Evolutionary conservation across 2,797 vertebrate species (phyloP).

Genomic region (Lacerta bilineata): DNA sequence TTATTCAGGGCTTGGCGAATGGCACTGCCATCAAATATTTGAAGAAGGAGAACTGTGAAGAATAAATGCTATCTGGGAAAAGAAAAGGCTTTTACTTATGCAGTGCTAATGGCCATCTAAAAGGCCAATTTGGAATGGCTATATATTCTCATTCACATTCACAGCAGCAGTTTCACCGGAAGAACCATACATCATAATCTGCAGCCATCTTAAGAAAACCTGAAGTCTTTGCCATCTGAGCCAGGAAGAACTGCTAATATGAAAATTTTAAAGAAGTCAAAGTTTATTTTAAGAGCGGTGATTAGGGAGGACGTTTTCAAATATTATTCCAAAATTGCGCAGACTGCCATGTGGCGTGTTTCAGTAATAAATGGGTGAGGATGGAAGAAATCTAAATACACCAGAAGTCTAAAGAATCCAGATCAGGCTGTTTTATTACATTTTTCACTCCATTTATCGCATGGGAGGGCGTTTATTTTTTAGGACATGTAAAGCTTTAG

Average conservation of each 20-base stretch:
- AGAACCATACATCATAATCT: conserved; percentile 67
- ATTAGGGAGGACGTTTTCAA: conserved; percentile 31
- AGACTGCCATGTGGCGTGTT: conserved; percentile 5
- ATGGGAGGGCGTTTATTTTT: conserved; percentile 51
- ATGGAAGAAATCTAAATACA: neutral
- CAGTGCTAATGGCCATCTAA: conserved; percentile 63
- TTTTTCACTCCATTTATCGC: conserved; percentile 42
- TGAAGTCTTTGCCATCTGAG: conserved; percentile 36
- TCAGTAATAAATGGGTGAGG: neutral
- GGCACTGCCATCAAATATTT: conserved; percentile 55
- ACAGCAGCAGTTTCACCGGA: conserved; percentile 64
- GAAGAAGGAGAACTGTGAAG: conserved; percentile 62
- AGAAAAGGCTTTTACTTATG: conserved; percentile 60
- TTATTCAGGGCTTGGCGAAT: conserved; percentile 67
- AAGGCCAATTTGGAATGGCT: conserved; percentile 59
- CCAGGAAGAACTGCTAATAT: conserved; percentile 48
- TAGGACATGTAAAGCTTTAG: conserved; percentile 55
- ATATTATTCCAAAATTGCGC: conserved; percentile 36
- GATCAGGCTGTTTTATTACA: conserved; percentile 43
- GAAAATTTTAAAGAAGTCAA: conserved; percentile 24
- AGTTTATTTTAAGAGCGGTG: neutral
- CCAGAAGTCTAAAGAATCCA: conserved; percentile 18
- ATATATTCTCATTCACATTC: conserved; percentile 63
- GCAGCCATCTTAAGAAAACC: conserved; percentile 67
- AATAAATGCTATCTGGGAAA: conserved; percentile 58